Evolutionary conservation across 2,888 invertebrate genomes (phyloP).

Genomic region (Chironomus riparius): DNA sequence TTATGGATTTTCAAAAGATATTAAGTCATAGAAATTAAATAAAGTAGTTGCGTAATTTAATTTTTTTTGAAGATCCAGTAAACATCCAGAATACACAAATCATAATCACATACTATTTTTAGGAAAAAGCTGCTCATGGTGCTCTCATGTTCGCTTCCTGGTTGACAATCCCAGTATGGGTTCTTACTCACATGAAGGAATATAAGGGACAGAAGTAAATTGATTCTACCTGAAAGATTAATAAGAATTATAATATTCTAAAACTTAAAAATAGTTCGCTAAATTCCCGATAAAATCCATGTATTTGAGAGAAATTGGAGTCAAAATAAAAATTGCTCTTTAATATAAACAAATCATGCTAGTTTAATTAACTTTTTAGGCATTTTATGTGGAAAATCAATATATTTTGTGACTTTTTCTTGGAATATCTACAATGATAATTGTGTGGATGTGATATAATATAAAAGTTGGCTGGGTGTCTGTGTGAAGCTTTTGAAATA

Average conservation of each 20-base stretch:
- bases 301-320: background rate
- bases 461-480: too few species aligned
- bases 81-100: background rate
- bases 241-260: conserved; percentile 24
- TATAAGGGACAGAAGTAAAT: conserved; percentile 19
- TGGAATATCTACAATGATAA: too few species aligned
- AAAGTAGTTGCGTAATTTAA: background rate
- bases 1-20: background rate
- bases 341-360: conserved; percentile 35
- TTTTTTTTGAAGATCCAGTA: background rate
- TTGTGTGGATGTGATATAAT: too few species aligned
- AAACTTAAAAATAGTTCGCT: background rate
- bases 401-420: too few species aligned
- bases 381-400: too few species aligned
- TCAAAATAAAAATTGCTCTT: conserved; percentile 38
- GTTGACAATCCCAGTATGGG: conserved; percentile 3
- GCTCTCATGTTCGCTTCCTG: background rate
- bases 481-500: too few species aligned
- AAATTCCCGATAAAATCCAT: background rate
- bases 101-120: background rate
- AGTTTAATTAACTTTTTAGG: too few species aligned
- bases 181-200: conserved; percentile 9
- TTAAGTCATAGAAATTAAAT: background rate
- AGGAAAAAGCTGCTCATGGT: conserved; percentile 9
- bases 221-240: background rate